Evolutionary conservation across 2,888 invertebrate genomes (phyloP), one percentile per base, ranked within the genome.

Genomic region (Pseudococcus viburni): DNA sequence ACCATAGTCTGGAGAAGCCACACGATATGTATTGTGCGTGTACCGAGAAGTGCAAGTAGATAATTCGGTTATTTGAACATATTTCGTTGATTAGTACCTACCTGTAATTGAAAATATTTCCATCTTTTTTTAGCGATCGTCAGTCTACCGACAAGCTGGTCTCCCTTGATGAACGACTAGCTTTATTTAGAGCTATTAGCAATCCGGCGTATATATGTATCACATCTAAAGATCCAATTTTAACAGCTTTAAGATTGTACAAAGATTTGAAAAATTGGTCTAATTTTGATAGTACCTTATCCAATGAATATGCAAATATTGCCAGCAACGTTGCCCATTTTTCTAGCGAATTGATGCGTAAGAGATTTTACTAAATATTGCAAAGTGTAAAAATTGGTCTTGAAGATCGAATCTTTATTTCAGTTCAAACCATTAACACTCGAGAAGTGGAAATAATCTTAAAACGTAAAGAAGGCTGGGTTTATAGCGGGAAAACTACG

Each of bases 401-500:
- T 3, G 26, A 33, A 2, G 26, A 33, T 33, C 26, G 3, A 33
- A 22, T 68, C 11, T 68, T 68, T n/a, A 17, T 77, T 77, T 39
- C 22, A 83, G 80, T 46, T 46, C 42, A 83, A 15, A 83, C 80
- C 2, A 83, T 46, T 12, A 83, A 83, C n/a, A 94, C 94, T 0
- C 93, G 93, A 90, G 96, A 96, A 91, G 94, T 95, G 89, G 94
- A 95, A 91, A 91, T 94, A 6, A 92, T 96, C 64, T 91, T 96
- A 77, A 93, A 93, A 88, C 94, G 94, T 90, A 92, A 92, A 4
- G 91, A 92, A 22, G 93, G 93, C 15, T 91, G 90, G 51, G 90
- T 39, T 22, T 84, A 59, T 15, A 80, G 46, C 12, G 89, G 86
- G 0, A 42, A 39, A 46, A 88, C 89, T 17, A 59, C 42, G 6